Evolutionary conservation across 2,888 invertebrate genomes (phyloP), one percentile per base, ranked within the genome.

Genomic region (Polydrusus cervinus): DNA sequence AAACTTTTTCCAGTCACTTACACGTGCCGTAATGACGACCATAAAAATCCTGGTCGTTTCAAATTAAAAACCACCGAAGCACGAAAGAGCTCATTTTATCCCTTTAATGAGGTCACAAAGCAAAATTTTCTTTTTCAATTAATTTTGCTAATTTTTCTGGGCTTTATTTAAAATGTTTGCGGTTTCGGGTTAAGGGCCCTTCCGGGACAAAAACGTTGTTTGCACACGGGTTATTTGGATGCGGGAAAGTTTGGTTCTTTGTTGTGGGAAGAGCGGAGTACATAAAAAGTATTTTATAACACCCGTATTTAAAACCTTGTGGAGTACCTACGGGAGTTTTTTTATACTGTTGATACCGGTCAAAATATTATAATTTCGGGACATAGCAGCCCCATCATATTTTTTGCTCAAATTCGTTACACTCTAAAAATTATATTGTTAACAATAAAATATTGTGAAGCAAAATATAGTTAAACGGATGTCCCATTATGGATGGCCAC

Each of bases 11-110:
- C 65, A 45, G 45, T 11, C 49, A 61, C 69, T 69, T 61, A 45
- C 45, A 69, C 14, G 47, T 30, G 49, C 10, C 38, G 14, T 69
- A 60, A 69, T 38, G 61, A 34, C 69, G 34, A 16, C 61, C 47
- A 60, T 69, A 60, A 69, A 69, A 69, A 69, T 69, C 69, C n/a
- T 38, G 49, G 49, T 47, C 69, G 47, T 69, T 69, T 69, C 13
- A 61, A 69, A 69, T 69, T 68, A 68, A 69, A 69, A 69, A 69
- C 69, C 69, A 60, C 61, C 69, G 69, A 69, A 61, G 60, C 69
- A 34, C 49, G 69, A 69, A 69, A 69, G 47, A 60, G 69, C 61
- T 49, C 69, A 49, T 69, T 65, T 69, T 61, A 60, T 60, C 69
- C 69, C 49, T 55, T 68, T 69, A 69, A 69, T 55, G 61, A 69